Conservation (phyloP, 1,140 invertebrate species). For the Zaprionus kolodkinae region DNA sequence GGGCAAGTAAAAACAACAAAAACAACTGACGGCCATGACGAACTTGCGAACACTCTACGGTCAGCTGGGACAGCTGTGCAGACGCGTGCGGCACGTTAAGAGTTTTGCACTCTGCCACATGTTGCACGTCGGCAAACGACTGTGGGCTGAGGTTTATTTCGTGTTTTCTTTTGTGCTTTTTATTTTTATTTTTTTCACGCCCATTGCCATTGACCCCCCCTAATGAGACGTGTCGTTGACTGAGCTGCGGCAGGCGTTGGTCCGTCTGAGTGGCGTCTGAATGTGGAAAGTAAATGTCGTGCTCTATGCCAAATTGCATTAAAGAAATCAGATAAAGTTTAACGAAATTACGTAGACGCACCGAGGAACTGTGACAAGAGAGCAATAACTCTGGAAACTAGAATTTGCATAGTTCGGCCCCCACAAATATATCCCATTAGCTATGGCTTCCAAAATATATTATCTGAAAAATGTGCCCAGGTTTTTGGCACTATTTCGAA, state of each 20-base stretch:
- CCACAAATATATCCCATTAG: too few relatives aligned
- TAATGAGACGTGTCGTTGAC: conserved; percentile 67
- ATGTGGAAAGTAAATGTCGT: conserved; percentile 21
- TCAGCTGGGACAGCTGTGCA: conserved; percentile 18
- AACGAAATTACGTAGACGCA: conserved; percentile 24
- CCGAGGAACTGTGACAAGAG: background rate
- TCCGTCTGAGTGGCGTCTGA: background rate
- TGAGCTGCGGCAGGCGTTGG: conserved; percentile 28
- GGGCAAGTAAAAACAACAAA: conserved; percentile 63
- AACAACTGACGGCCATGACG: conserved; percentile 54
- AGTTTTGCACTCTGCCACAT: conserved; percentile 24
- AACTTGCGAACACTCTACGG: conserved; percentile 33
- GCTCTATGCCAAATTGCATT: conserved; percentile 25
- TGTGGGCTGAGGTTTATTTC: conserved; percentile 26
- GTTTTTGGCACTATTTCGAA: too few relatives aligned
- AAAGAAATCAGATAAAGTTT: conserved; percentile 28
- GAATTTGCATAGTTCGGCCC: too few relatives aligned
- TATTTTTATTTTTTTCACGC: conserved; percentile 21
- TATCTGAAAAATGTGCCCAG: background rate
- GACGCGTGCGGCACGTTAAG: conserved; percentile 42
- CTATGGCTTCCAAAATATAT: background rate
- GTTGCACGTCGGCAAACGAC: conserved; percentile 1
- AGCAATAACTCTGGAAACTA: too few relatives aligned
- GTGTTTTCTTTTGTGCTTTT: conserved; percentile 55
- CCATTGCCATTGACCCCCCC: conserved; percentile 50